Base-by-base conservation (phyloP, 1,140 invertebrate genomes). In the Sitobion miscanthi region DNA sequence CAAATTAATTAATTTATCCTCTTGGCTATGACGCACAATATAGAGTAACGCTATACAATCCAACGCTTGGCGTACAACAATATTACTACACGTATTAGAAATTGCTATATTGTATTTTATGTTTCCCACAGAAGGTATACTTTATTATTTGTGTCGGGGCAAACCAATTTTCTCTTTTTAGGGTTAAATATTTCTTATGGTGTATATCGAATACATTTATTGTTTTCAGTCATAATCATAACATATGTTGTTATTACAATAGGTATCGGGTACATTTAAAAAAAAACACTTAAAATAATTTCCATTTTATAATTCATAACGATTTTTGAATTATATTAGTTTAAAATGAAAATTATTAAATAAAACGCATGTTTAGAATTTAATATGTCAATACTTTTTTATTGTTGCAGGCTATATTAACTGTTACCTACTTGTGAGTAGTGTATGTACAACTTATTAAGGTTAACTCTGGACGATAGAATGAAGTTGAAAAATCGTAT, bases 211-310 rank as follows among this genome's bases (percentile, higher is more conserved):
- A n/a, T 17, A 6, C 14, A 35, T 20, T n/a, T n/a, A 77, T 77
- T n/a, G n/a, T 77, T 77, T 77, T 77, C 62, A 77, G n/a, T n/a
- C 62, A 77, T 77, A 77, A n/a, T n/a, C 62, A 77, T 77, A 77
- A n/a, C 62, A n/a, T 77, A 30, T 5, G 62, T 77, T 6, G 14
- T 77, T n/a, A 77, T 77, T 77, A 77, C n/a, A 77, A 77, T 77
- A n/a, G 2, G 9, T 77, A 77, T 14, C n/a, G n/a, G 62, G 30
- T 69, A 69, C 11, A n/a, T n/a, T 62, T 69, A 6, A n/a, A 77
- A 77, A 57, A 57, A 57, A 77, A 77, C 30, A 11, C 62, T 30
- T 69, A 69, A 62, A 30, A 62, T 62, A 62, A 69, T 69, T 69
- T 69, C 9, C 25, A 69, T n/a, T 69, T 69, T 69, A n/a, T 30